These are phyloP conservation scores for Thera britannica DNA, from an alignment of 2,888 invertebrate species.

Conservation along the genomic window DNA sequence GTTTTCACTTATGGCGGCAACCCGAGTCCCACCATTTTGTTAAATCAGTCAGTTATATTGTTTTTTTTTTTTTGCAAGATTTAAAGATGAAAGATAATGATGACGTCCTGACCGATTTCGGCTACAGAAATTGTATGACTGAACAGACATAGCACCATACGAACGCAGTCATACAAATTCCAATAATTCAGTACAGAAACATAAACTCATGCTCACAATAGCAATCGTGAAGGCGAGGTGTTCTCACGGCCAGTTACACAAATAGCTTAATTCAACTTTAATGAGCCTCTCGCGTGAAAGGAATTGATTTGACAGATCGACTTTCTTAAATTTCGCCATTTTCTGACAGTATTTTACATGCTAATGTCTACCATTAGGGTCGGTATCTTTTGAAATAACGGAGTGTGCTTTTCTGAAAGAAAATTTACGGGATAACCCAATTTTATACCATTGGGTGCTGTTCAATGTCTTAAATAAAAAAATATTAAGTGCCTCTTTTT, in stretches of 20 bases:
- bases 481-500: too few species aligned
- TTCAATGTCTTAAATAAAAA: too few species aligned
- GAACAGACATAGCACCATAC: too few species aligned
- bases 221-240: constrained; percentile 70
- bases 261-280: constrained; percentile 79
- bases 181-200: too few species aligned
- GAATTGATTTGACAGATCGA: constrained; percentile 81
- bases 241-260: constrained; percentile 75
- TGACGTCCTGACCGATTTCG: too few species aligned
- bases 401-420: not conserved
- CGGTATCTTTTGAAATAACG: not conserved
- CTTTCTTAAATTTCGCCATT: constrained; percentile 46
- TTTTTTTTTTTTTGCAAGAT: too few species aligned
- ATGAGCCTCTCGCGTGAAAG: constrained; percentile 81
- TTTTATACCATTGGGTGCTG: not conserved
- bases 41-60: too few species aligned
- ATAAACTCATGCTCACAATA: constrained; percentile 46
- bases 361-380: constrained; percentile 22
- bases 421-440: not conserved
- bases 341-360: constrained; percentile 22
- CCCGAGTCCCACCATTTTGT: too few species aligned
- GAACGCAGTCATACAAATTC: too few species aligned
- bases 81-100: too few species aligned
- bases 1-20: too few species aligned
- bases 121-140: too few species aligned